Conservation (phyloP, 2,888 invertebrate genomes). For the Hyposoter didymator region DNA sequence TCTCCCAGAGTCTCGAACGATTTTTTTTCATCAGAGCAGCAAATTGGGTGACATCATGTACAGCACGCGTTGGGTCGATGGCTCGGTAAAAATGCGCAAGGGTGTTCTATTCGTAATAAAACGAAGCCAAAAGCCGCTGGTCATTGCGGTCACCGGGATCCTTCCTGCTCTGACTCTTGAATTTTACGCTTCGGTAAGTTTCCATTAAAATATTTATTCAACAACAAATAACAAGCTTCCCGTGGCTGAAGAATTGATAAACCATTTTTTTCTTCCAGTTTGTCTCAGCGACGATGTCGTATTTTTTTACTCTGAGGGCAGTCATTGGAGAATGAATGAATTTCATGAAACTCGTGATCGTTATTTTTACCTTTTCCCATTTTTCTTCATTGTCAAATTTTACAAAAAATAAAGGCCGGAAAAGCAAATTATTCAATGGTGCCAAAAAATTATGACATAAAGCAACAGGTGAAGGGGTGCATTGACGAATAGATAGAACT, state of each 20-base stretch:
- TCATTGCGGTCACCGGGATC: conserved; percentile 63
- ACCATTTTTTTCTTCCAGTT: conserved; percentile 22
- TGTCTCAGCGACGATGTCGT: conserved; percentile 48
- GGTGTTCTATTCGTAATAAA: conserved; percentile 65
- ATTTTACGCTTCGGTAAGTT: conserved; percentile 71
- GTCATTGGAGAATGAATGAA: conserved; percentile 32
- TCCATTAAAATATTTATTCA: neutral
- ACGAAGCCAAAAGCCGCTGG: conserved; percentile 69
- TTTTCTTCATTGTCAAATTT: neutral
- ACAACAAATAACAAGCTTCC: neutral
- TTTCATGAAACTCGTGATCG: neutral
- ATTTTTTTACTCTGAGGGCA: conserved; percentile 53
- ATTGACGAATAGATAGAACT: too few species aligned
- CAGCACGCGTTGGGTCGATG: conserved; percentile 65
- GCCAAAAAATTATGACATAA: too few species aligned
- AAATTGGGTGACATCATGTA: conserved; percentile 66
- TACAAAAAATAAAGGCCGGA: neutral
- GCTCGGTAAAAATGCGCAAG: conserved; percentile 53
- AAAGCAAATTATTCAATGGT: too few species aligned
- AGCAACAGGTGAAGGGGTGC: too few species aligned
- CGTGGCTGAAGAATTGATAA: neutral
- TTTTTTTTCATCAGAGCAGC: conserved; percentile 52
- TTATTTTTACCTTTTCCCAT: neutral
- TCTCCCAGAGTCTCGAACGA: neutral
- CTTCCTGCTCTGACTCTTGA: conserved; percentile 69